Conservation (phyloP, 2,888 invertebrate genomes). For the Phlogophora meticulosa region DNA sequence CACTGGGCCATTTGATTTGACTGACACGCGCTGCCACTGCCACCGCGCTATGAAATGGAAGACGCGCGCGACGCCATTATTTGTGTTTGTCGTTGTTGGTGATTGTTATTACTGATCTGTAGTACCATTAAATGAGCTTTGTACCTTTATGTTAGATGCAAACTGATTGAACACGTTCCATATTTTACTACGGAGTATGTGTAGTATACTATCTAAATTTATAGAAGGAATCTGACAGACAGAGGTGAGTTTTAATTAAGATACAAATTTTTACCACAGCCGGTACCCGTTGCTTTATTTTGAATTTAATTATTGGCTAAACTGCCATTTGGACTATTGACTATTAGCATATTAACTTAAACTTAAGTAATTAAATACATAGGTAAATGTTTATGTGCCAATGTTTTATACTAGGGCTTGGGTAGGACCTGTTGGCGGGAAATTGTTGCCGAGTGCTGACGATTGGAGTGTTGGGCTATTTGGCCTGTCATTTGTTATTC, state of each 20-base stretch:
- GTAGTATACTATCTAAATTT: slow-evolving; percentile 20
- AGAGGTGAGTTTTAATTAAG: slow-evolving; percentile 64
- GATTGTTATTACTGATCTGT: slow-evolving; percentile 5
- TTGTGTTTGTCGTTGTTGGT: slow-evolving; percentile 47
- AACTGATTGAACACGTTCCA: slow-evolving; percentile 13
- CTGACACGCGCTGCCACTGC: slow-evolving; percentile 32
- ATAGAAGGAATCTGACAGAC: slow-evolving; percentile 70
- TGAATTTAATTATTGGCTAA: not conserved
- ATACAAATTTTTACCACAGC: slow-evolving; percentile 8
- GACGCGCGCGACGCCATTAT: slow-evolving; percentile 58
- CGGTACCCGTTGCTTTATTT: slow-evolving; percentile 43
- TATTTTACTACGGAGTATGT: slow-evolving; percentile 53
- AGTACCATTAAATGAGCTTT: not conserved
- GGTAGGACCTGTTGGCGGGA: slow-evolving; percentile 59
- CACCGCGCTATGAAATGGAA: not conserved
- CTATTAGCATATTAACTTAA: not conserved
- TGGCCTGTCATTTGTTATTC: slow-evolving; percentile 16
- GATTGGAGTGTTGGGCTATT: not conserved
- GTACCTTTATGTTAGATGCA: slow-evolving; percentile 15
- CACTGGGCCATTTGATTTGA: slow-evolving; percentile 34
- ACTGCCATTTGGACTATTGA: not conserved
- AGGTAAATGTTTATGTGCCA: not conserved
- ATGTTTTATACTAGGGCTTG: not conserved
- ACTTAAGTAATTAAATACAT: not conserved
- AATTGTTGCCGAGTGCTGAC: slow-evolving; percentile 29